Evolutionary conservation across 2,113 vertebrate species (phyloP).

Genomic region (Corythoichthys haematopterus): DNA sequence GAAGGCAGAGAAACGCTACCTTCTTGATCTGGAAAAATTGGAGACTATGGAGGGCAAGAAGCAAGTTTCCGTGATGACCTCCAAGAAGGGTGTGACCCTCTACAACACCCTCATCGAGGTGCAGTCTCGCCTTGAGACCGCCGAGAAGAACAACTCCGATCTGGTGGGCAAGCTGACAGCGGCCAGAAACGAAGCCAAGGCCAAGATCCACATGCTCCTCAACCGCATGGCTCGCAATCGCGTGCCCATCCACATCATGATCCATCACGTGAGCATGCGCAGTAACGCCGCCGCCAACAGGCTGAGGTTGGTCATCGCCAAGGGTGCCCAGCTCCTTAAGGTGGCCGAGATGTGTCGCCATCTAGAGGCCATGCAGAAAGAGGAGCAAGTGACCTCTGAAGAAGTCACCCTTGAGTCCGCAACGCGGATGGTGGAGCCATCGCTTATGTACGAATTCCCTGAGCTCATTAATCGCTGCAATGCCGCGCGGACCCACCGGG

Average conservation of each 20-base stretch:
- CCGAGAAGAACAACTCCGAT: neutral
- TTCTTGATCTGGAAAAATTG: neutral
- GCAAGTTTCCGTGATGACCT: neutral
- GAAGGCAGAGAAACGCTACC: neutral
- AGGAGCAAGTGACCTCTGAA: neutral
- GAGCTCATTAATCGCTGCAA: constrained; percentile 5
- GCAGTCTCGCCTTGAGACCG: constrained; percentile 3
- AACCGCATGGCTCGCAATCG: constrained; percentile 1
- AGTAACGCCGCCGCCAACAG: neutral
- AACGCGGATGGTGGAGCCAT: neutral
- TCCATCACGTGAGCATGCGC: neutral
- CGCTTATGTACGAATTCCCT: neutral
- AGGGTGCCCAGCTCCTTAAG: constrained; percentile 1
- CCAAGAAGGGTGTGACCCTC: constrained; percentile 8
- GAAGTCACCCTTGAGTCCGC: neutral
- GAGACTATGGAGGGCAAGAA: constrained; percentile 2
- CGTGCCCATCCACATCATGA: constrained; percentile 3
- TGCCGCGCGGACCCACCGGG: neutral
- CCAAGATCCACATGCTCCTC: constrained; percentile 10
- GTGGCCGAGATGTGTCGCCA: constrained; percentile 8
- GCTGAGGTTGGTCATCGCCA: constrained; percentile 1
- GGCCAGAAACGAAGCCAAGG: constrained; percentile 1
- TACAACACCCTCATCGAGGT: constrained; percentile 2
- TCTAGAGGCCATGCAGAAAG: neutral
- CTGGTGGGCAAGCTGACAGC: constrained; percentile 5